Conservation (phyloP, 2,113 vertebrate species). For the Columba janthina region DNA sequence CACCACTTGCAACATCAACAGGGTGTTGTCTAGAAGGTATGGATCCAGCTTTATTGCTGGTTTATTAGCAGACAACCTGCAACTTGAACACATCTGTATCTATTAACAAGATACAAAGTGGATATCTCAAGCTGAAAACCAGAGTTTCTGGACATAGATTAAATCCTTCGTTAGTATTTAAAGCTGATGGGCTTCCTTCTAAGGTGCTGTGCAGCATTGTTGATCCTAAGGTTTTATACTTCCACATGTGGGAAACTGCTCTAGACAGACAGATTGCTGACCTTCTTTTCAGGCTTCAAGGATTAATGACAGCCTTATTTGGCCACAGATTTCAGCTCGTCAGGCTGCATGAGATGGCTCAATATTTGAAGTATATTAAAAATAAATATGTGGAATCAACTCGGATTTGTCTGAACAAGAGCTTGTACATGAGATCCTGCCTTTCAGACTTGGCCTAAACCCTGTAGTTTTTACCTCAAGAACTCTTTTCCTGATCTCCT, state of each 20-base stretch:
- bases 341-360: background rate
- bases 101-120: background rate
- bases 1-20: background rate
- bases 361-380: background rate
- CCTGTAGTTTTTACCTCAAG: constrained; percentile 74
- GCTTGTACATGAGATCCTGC: background rate
- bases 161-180: background rate
- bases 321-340: background rate
- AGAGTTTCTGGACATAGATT: background rate
- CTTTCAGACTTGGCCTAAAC: background rate
- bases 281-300: background rate
- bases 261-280: background rate
- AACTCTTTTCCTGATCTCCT: constrained; percentile 83
- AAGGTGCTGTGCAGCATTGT: background rate
- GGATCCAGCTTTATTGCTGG: background rate
- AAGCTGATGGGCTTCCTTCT: background rate
- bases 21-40: background rate
- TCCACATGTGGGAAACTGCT: background rate
- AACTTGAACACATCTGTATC: background rate
- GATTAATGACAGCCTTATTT: background rate
- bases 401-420: background rate
- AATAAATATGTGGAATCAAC: background rate
- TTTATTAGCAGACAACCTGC: background rate
- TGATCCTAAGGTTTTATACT: background rate
- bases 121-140: background rate